Conservation (phyloP, 2,113 vertebrate genomes). For the Gymnogyps californianus region DNA sequence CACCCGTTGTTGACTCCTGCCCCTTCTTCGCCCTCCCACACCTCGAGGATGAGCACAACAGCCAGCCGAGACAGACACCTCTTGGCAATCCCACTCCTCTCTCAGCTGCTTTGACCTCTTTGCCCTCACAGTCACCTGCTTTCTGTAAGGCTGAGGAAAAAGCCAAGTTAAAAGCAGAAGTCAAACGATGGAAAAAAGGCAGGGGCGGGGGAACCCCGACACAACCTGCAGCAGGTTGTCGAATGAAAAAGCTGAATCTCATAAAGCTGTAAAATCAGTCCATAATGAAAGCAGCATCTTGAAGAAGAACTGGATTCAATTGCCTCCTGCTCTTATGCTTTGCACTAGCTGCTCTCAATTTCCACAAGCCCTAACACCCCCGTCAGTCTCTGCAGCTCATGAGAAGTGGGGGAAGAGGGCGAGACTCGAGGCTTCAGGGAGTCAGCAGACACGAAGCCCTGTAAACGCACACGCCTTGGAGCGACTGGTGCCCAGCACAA, state of each 20-base stretch:
- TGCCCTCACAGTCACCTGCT: not conserved
- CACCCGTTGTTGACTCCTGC: not conserved
- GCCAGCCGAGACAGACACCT: not conserved
- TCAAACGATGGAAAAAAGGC: not conserved
- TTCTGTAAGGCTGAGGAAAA: not conserved
- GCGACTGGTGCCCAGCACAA: not conserved
- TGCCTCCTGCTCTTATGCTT: not conserved
- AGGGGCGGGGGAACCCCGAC: not conserved
- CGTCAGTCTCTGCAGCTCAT: not conserved
- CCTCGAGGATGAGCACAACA: not conserved
- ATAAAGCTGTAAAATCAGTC: not conserved
- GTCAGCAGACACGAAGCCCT: not conserved
- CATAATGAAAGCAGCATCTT: not conserved
- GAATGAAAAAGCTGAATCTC: not conserved
- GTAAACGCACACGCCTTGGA: not conserved
- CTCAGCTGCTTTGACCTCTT: not conserved
- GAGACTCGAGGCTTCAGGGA: not conserved
- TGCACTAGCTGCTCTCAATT: not conserved
- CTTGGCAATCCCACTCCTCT: not conserved
- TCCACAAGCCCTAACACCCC: not conserved
- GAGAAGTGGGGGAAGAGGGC: not conserved
- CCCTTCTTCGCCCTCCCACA: not conserved
- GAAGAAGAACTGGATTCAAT: not conserved
- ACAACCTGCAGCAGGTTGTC: not conserved
- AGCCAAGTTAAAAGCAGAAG: slow-evolving; percentile 6